Conservation (phyloP, 2,888 invertebrate genomes). For the Ochlodes sylvanus region DNA sequence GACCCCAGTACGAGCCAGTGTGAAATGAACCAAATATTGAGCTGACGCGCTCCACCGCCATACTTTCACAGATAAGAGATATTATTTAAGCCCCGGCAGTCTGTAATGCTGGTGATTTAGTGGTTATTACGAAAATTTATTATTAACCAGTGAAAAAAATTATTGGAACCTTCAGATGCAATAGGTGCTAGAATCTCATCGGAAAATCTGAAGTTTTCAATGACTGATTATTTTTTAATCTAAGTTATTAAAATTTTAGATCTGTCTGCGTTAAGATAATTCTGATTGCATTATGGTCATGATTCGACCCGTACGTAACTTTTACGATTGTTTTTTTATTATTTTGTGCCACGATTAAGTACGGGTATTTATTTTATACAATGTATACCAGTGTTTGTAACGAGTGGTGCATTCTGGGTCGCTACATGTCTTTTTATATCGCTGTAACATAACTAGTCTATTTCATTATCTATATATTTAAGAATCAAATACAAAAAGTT, state of each 20-base stretch:
- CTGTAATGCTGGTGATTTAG: constrained; percentile 40
- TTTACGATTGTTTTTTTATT: constrained; percentile 51
- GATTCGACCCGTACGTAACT: constrained; percentile 57
- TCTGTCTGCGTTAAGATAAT: constrained; percentile 57
- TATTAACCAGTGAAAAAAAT: constrained; percentile 56
- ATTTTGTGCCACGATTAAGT: constrained; percentile 74
- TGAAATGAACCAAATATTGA: constrained; percentile 57
- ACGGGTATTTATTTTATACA: constrained; percentile 67
- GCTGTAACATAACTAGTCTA: constrained; percentile 22
- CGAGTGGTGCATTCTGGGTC: constrained; percentile 33
- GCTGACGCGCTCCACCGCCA: constrained; percentile 13
- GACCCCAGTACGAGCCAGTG: constrained; percentile 62
- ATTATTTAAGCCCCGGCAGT: constrained; percentile 38
- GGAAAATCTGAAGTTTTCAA: constrained; percentile 78
- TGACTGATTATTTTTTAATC: constrained; percentile 70
- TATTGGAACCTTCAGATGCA: constrained; percentile 81
- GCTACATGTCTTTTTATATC: neutral
- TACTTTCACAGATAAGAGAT: constrained; percentile 37
- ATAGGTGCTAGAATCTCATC: constrained; percentile 78
- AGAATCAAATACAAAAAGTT: constrained; percentile 24
- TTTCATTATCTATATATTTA: constrained; percentile 21
- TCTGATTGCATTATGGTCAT: constrained; percentile 35
- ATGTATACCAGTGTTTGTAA: constrained; percentile 29
- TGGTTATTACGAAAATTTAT: constrained; percentile 40
- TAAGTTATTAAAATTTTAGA: constrained; percentile 57